Conservation (phyloP, 2,113 vertebrate genomes). For the Semicossyphus pulcher region DNA sequence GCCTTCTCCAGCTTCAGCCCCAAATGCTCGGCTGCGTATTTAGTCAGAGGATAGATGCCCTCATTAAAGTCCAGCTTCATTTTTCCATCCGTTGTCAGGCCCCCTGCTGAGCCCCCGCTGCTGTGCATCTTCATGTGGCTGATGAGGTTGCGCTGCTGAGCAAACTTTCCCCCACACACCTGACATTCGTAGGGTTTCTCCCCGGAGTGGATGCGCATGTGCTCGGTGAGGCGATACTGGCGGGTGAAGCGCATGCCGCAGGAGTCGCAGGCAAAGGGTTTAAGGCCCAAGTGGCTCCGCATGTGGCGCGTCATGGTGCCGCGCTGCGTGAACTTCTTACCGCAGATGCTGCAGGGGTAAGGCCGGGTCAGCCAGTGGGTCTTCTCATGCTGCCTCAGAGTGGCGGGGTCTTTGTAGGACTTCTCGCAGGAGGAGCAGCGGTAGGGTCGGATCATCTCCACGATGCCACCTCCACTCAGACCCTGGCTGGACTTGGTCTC, state of each 20-base stretch:
- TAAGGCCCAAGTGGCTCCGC: conserved; percentile 98
- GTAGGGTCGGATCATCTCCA: conserved; percentile 93
- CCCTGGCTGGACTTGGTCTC: conserved; percentile 86
- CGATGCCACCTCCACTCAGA: conserved; percentile 78
- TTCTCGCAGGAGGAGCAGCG: conserved; percentile 96
- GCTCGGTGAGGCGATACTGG: conserved; percentile 98
- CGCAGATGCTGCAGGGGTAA: conserved; percentile 98
- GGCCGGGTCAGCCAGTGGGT: conserved; percentile 98
- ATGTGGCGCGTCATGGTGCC: conserved; percentile 99
- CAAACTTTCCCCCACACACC: conserved; percentile 99
- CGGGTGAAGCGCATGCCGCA: conserved; percentile 99
- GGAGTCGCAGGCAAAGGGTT: conserved; percentile 97
- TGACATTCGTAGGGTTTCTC: conserved; percentile 99
- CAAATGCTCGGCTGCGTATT: conserved; percentile 93
- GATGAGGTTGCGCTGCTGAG: conserved; percentile 99
- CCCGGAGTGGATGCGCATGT: conserved; percentile 99
- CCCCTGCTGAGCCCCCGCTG: conserved; percentile 81
- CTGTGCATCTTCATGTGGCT: conserved; percentile 99
- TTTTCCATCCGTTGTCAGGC: conserved; percentile 86
- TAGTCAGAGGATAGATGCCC: conserved; percentile 94
- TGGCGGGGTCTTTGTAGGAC: conserved; percentile 98
- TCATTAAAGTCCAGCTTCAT: conserved; percentile 94
- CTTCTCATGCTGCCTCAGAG: conserved; percentile 97
- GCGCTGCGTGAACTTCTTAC: conserved; percentile 99
- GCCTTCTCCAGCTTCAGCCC: conserved; percentile 96